A percentile compares a stretch with the other conserved stretches of the same genome.
Evolutionary conservation across 2,113 vertebrate species (phyloP).

Genomic region (Dipodomys stephensi): DNA sequence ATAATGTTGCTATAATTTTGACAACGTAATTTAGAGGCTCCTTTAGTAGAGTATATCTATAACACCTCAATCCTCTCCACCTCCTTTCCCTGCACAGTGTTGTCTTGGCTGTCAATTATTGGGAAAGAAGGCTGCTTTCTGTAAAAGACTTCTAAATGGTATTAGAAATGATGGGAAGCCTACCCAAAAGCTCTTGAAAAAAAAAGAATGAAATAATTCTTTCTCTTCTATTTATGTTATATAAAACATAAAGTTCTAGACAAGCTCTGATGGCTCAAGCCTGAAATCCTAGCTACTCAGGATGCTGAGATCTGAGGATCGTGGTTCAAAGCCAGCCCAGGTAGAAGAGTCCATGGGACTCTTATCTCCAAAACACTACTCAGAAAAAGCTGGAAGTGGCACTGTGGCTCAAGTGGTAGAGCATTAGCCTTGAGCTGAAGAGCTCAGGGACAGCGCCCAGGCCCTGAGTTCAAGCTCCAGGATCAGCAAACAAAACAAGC

Average conservation of each 20-base stretch:
- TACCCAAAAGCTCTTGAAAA: slow-evolving; percentile 84
- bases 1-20: slow-evolving; percentile 86
- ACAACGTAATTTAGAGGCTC: slow-evolving; percentile 88
- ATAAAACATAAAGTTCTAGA: slow-evolving; percentile 73
- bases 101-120: slow-evolving; percentile 87
- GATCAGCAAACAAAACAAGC: too few relatives aligned
- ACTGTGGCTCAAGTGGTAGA: too few relatives aligned
- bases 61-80: slow-evolving; percentile 83
- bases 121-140: slow-evolving; percentile 83
- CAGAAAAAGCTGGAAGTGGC: too few relatives aligned
- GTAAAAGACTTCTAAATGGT: slow-evolving; percentile 86
- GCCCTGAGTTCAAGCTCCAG: too few relatives aligned
- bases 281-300: too few relatives aligned
- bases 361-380: too few relatives aligned
- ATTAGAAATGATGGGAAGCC: slow-evolving; percentile 87
- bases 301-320: too few relatives aligned
- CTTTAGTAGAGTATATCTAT: slow-evolving; percentile 85
- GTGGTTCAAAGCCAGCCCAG: too few relatives aligned
- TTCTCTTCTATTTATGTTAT: slow-evolving; percentile 45
- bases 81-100: slow-evolving; percentile 81
- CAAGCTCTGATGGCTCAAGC: too few relatives aligned
- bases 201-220: slow-evolving; percentile 59
- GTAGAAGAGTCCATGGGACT: too few relatives aligned
- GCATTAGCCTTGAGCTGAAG: too few relatives aligned
- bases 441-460: too few relatives aligned